These are phyloP conservation scores for Osmerus mordax DNA, from an alignment of 2,113 vertebrate genomes.

Conservation along the genomic window DNA sequence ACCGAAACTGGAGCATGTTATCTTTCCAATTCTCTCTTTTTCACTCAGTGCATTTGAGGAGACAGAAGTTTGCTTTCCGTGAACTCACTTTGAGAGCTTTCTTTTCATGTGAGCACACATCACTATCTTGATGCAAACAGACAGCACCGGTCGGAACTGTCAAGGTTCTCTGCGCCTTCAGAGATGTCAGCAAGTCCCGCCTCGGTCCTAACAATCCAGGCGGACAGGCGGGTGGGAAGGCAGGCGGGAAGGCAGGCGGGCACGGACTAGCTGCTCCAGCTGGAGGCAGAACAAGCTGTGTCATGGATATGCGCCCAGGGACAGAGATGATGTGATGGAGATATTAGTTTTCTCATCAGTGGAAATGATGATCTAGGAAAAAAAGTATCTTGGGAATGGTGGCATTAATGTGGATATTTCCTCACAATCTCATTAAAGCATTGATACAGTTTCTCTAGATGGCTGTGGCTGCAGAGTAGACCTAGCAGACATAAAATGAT, in stretches of 20 bases:
- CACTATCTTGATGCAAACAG: conserved; percentile 51
- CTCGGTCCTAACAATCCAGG: conserved; percentile 26
- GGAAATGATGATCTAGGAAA: neutral
- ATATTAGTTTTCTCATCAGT: neutral
- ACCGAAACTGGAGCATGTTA: neutral
- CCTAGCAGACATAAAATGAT: too few relatives aligned
- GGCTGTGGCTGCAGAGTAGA: too few relatives aligned
- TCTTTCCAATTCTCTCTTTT: neutral
- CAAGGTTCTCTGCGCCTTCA: conserved; percentile 55
- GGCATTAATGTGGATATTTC: neutral
- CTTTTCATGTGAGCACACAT: conserved; percentile 24
- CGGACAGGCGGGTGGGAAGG: neutral
- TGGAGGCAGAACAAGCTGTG: neutral
- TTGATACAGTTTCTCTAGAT: too few relatives aligned
- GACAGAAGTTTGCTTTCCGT: conserved; percentile 35
- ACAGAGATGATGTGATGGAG: neutral
- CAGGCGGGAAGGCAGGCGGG: too few relatives aligned
- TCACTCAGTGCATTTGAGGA: conserved; percentile 21
- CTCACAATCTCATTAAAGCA: neutral
- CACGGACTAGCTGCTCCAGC: neutral
- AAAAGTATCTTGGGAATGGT: neutral
- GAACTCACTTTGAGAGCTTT: conserved; percentile 23
- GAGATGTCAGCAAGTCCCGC: conserved; percentile 52
- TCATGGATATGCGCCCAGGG: neutral
- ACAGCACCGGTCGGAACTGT: conserved; percentile 47